Evolutionary conservation across 2,888 invertebrate species (phyloP).

Genomic region (Ligdia adustata): DNA sequence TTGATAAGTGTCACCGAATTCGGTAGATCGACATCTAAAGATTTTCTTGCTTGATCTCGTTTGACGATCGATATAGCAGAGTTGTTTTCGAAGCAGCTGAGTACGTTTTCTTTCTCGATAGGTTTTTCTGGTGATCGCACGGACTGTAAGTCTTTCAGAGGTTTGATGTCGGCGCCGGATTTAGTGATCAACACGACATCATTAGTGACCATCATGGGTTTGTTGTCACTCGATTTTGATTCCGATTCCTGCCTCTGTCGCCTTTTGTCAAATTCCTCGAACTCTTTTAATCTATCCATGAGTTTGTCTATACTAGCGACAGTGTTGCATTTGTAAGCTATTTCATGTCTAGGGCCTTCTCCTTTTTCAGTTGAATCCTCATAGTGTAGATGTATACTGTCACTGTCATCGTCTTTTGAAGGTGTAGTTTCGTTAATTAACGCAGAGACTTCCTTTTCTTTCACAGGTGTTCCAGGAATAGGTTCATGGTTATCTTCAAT

Average conservation of each 20-base stretch:
- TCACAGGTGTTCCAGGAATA: constrained; percentile 66
- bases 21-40: constrained; percentile 75
- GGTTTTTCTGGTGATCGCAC: constrained; percentile 72
- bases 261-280: constrained; percentile 78
- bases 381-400: constrained; percentile 75
- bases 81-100: constrained; percentile 81
- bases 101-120: constrained; percentile 75
- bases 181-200: constrained; percentile 78
- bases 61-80: constrained; percentile 81
- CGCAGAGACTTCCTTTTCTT: constrained; percentile 59
- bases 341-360: constrained; percentile 62
- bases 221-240: constrained; percentile 62
- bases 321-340: constrained; percentile 65
- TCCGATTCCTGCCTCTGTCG: constrained; percentile 73
- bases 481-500: constrained; percentile 57
- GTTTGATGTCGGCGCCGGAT: constrained; percentile 75
- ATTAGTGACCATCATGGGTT: constrained; percentile 75
- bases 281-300: constrained; percentile 78
- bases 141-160: constrained; percentile 74
- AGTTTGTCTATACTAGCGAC: constrained; percentile 78
- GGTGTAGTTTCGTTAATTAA: constrained; percentile 65
- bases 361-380: constrained; percentile 71
- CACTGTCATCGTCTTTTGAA: constrained; percentile 72
- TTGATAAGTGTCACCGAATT: constrained; percentile 79
- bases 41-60: constrained; percentile 74